phyloP scores from a whole-genome alignment of 2,888 invertebrate genomes.

The Seira sanloemensis region DNA sequence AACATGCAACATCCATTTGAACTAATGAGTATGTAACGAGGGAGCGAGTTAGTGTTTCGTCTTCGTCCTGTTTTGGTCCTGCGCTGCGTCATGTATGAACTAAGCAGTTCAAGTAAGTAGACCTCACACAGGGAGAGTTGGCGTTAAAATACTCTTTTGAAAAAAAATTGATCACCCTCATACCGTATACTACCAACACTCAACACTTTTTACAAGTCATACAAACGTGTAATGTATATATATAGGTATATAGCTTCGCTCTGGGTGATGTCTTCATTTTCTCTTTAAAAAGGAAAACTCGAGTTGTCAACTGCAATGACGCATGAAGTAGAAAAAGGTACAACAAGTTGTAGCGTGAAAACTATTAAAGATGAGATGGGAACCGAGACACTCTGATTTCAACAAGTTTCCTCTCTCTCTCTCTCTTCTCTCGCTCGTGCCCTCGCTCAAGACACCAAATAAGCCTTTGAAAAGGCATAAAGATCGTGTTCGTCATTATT shows the following conservation, averaged over 20 bases:
- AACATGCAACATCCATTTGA: constrained; percentile 73
- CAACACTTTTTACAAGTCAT: too few species aligned
- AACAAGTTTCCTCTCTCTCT: background rate
- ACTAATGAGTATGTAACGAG: constrained; percentile 67
- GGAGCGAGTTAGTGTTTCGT: too few species aligned
- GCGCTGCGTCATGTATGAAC: background rate
- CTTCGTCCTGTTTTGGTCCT: too few species aligned
- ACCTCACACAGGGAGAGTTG: constrained; percentile 8
- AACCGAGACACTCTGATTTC: constrained; percentile 2
- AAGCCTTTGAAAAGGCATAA: constrained; percentile 2
- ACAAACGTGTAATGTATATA: too few species aligned
- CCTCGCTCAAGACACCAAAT: background rate
- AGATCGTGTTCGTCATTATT: constrained; percentile 13
- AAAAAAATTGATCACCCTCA: background rate
- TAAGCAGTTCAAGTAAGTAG: too few species aligned
- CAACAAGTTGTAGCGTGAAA: constrained; percentile 31
- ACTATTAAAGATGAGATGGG: background rate
- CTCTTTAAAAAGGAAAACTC: background rate
- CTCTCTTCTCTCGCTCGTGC: background rate
- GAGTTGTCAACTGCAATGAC: background rate
- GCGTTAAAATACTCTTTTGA: background rate
- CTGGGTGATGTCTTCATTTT: background rate
- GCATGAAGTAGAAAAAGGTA: background rate
- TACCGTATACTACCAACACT: background rate
- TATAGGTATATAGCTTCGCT: too few species aligned